These are phyloP conservation scores for Drosophila mojavensis DNA, from an alignment of 1,140 invertebrate genomes.

Conservation along the genomic window DNA sequence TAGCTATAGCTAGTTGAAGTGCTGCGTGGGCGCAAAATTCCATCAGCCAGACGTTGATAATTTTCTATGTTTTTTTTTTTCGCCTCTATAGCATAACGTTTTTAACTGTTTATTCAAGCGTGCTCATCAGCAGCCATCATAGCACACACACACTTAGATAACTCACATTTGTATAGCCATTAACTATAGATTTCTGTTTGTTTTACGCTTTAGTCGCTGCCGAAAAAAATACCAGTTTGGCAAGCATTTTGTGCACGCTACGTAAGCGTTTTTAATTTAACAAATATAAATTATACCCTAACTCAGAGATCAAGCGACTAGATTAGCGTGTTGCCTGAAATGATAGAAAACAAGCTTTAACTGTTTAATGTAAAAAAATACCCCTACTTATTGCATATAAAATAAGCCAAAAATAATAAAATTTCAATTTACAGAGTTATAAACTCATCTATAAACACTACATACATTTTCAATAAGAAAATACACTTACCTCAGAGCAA, in stretches of 20 bases:
- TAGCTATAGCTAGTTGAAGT: conserved; percentile 14
- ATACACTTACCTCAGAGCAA: too few species aligned
- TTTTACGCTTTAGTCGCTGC: conserved; percentile 26
- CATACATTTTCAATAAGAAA: too few species aligned
- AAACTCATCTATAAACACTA: too few species aligned
- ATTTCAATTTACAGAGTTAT: not conserved
- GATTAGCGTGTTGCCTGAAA: not conserved
- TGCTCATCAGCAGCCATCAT: conserved; percentile 26
- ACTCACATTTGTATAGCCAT: conserved; percentile 24
- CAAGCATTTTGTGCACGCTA: conserved; percentile 47
- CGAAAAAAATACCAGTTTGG: conserved; percentile 52
- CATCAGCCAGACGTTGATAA: conserved; percentile 41
- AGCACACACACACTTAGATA: conserved; percentile 1
- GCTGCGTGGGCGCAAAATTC: conserved; percentile 57
- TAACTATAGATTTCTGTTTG: conserved; percentile 52
- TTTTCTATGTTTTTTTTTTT: conserved; percentile 4
- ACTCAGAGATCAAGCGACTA: not conserved
- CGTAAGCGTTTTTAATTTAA: conserved; percentile 68
- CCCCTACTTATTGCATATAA: too few species aligned
- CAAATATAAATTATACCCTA: conserved; percentile 43
- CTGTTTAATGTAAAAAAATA: too few species aligned
- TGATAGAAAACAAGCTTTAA: not conserved
- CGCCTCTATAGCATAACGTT: conserved; percentile 25
- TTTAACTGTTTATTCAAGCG: conserved; percentile 45
- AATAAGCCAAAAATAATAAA: not conserved